phyloP scores from a whole-genome alignment of 2,797 vertebrate species.

The Bovichtus variegatus region DNA sequence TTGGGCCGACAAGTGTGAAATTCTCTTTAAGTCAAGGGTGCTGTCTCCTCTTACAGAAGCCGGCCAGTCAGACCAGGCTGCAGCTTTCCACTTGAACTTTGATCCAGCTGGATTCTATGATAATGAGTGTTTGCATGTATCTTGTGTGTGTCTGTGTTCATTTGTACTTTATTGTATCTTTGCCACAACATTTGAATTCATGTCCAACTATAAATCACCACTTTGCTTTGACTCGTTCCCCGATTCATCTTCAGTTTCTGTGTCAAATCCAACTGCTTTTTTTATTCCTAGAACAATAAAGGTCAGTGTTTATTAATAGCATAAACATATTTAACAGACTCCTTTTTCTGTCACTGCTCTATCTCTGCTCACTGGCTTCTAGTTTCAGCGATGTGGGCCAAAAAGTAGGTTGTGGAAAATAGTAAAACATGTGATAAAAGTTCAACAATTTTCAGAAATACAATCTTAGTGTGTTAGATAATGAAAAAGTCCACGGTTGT shows the following conservation, averaged over 20 bases:
- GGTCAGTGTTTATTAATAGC: constrained; percentile 6
- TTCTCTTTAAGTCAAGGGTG: constrained; percentile 49
- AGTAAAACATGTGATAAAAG: not conserved
- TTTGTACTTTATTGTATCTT: constrained; percentile 12
- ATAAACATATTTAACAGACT: not conserved
- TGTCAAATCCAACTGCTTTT: not conserved
- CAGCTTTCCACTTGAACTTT: constrained; percentile 55
- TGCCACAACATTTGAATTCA: not conserved
- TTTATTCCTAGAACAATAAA: constrained; percentile 15
- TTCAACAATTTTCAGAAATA: not conserved
- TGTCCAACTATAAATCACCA: not conserved
- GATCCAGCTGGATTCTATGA: constrained; percentile 28
- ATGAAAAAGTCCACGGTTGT: not conserved
- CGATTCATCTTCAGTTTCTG: not conserved
- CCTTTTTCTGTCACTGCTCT: not conserved
- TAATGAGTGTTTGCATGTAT: not conserved
- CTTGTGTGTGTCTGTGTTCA: not conserved
- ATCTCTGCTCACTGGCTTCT: not conserved
- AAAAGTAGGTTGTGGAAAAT: not conserved
- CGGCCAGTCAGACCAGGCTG: not conserved
- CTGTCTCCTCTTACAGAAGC: constrained; percentile 66
- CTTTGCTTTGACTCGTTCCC: not conserved
- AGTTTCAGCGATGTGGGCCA: not conserved
- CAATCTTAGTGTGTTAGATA: not conserved
- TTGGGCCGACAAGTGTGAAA: constrained; percentile 63